Evolutionary conservation across 2,113 vertebrate genomes (phyloP).

Genomic region (Ptyas mucosa): DNA sequence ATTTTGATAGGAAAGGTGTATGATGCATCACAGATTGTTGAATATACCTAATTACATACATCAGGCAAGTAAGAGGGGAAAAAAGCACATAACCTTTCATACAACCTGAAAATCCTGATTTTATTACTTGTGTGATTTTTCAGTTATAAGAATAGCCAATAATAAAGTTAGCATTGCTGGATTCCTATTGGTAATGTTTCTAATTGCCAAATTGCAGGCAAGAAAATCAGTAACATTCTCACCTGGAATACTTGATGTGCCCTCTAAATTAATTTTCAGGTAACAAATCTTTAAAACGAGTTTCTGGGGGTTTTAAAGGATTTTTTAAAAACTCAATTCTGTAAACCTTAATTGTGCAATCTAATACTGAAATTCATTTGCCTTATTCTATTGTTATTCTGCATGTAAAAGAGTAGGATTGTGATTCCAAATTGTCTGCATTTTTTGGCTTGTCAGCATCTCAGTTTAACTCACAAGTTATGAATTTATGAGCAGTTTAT

Average conservation of each 20-base stretch:
- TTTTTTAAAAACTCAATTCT: neutral
- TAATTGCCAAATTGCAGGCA: constrained; percentile 7
- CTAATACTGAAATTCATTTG: neutral
- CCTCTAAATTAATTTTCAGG: neutral
- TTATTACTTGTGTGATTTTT: neutral
- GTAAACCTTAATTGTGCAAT: neutral
- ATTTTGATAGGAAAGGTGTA: neutral
- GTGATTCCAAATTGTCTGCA: neutral
- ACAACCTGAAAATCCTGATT: neutral
- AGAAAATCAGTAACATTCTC: neutral
- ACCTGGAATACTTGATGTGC: neutral
- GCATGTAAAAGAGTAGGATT: neutral
- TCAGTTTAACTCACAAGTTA: neutral
- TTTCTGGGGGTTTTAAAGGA: neutral
- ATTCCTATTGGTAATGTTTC: neutral
- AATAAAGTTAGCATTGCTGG: neutral
- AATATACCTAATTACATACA: neutral
- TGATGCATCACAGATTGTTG: neutral
- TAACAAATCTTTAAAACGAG: neutral
- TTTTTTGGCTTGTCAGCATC: neutral
- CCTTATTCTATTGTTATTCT: neutral
- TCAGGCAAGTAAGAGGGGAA: neutral
- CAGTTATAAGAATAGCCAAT: neutral
- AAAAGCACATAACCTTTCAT: neutral
- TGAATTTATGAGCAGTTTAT: neutral